phyloP scores from a whole-genome alignment of 2,888 invertebrate genomes.

The Calameuta filiformis region DNA sequence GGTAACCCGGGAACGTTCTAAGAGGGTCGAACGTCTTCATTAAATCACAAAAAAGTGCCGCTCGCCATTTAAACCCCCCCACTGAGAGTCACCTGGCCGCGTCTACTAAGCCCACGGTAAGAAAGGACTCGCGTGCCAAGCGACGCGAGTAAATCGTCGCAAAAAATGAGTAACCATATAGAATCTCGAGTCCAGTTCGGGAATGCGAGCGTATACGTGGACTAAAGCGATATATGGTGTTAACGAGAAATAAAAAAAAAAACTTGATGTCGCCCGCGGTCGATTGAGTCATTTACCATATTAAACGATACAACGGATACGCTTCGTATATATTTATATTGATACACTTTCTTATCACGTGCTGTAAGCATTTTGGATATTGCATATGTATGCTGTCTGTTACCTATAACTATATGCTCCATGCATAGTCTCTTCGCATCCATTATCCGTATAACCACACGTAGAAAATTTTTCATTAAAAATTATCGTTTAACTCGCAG shows the following conservation, averaged over 20 bases:
- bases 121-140: conserved; percentile 30
- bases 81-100: background rate
- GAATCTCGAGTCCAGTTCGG: conserved; percentile 49
- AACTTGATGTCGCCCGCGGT: conserved; percentile 22
- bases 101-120: conserved; percentile 14
- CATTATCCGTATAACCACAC: background rate
- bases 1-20: background rate
- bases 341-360: background rate
- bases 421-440: background rate
- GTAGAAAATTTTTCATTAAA: no score
- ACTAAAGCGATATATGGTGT: conserved; percentile 18
- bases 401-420: background rate
- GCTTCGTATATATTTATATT: background rate
- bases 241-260: conserved; percentile 23
- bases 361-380: background rate
- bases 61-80: conserved; percentile 11
- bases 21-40: conserved; percentile 26
- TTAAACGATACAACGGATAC: conserved; percentile 18
- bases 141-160: conserved; percentile 23
- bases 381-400: background rate
- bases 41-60: conserved; percentile 17
- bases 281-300: conserved; percentile 42
- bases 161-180: conserved; percentile 49
- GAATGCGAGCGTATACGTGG: conserved; percentile 33
- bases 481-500: no score